These are phyloP conservation scores for Drosophila picticornis DNA, from an alignment of 2,888 invertebrate species.

Conservation along the genomic window DNA sequence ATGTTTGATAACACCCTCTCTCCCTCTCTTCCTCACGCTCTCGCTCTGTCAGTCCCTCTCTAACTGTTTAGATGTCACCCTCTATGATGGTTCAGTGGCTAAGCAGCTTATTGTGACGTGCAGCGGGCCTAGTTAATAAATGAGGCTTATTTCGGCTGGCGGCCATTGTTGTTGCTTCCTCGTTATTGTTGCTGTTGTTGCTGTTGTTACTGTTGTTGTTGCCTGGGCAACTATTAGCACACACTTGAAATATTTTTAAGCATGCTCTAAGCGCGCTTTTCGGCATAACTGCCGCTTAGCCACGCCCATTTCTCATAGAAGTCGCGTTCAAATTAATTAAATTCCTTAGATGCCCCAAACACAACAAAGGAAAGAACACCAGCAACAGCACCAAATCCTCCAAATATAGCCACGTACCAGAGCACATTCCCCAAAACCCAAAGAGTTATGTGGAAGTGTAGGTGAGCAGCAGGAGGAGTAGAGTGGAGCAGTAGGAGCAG, in stretches of 20 bases:
- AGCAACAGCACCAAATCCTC: conserved; percentile 20
- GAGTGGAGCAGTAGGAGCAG: conserved; percentile 1
- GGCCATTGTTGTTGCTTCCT: conserved; percentile 50
- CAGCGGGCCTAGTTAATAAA: conserved; percentile 59
- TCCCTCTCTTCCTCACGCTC: not conserved
- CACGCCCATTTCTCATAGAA: conserved; percentile 79
- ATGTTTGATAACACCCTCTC: conserved; percentile 33
- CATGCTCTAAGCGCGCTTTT: conserved; percentile 69
- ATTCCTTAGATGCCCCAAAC: conserved; percentile 68
- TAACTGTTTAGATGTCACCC: conserved; percentile 35
- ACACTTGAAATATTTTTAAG: conserved; percentile 58
- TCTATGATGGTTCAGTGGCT: conserved; percentile 55
- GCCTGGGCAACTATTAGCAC: conserved; percentile 63
- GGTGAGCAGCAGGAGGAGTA: not conserved
- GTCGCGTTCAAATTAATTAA: conserved; percentile 76
- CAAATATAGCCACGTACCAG: conserved; percentile 65
- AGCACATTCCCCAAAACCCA: conserved; percentile 51
- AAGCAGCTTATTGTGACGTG: conserved; percentile 69
- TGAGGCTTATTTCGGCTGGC: conserved; percentile 59
- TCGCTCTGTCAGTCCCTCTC: not conserved
- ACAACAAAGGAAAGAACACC: conserved; percentile 13
- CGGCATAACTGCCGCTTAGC: conserved; percentile 62
- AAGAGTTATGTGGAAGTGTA: conserved; percentile 11
- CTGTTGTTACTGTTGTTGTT: conserved; percentile 33
- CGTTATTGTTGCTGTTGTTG: conserved; percentile 3